Evolutionary conservation across 2,113 vertebrate species (phyloP).

Genomic region (Agelaius phoeniceus): DNA sequence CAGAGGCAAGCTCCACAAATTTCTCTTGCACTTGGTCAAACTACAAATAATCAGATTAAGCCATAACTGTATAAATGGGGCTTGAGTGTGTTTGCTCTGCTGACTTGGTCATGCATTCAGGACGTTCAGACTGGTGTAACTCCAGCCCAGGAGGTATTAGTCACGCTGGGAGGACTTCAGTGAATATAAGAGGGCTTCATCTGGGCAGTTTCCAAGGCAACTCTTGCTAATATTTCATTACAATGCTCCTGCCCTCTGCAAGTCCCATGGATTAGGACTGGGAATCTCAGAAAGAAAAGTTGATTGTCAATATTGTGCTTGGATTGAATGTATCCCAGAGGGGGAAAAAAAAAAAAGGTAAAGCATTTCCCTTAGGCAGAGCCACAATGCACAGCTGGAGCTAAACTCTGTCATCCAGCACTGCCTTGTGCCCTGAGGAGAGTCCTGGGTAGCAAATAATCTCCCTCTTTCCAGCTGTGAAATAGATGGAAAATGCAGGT

Average conservation of each 20-base stretch:
- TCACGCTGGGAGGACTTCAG: slow-evolving; percentile 53
- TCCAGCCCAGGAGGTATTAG: slow-evolving; percentile 60
- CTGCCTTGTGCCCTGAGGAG: neutral
- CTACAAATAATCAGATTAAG: slow-evolving; percentile 67
- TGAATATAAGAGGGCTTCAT: slow-evolving; percentile 66
- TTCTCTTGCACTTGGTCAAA: slow-evolving; percentile 7
- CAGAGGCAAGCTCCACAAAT: neutral
- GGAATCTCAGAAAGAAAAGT: slow-evolving; percentile 59
- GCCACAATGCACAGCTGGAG: neutral
- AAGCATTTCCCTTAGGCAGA: slow-evolving; percentile 1
- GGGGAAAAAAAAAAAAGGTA: neutral
- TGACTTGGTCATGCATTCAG: slow-evolving; percentile 55
- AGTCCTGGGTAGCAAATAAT: neutral
- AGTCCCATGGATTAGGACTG: slow-evolving; percentile 41
- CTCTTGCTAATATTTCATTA: slow-evolving; percentile 69
- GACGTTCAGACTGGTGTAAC: slow-evolving; percentile 37
- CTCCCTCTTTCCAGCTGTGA: neutral
- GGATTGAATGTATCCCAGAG: slow-evolving; percentile 5
- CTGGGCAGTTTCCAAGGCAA: slow-evolving; percentile 74
- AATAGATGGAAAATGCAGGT: neutral
- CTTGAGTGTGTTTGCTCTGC: slow-evolving; percentile 63
- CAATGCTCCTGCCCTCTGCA: slow-evolving; percentile 41
- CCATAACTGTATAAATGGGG: slow-evolving; percentile 56
- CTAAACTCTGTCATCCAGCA: neutral
- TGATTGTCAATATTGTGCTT: slow-evolving; percentile 55